phyloP scores from a whole-genome alignment of 2,113 vertebrate species.

The Amphiprion ocellaris region DNA sequence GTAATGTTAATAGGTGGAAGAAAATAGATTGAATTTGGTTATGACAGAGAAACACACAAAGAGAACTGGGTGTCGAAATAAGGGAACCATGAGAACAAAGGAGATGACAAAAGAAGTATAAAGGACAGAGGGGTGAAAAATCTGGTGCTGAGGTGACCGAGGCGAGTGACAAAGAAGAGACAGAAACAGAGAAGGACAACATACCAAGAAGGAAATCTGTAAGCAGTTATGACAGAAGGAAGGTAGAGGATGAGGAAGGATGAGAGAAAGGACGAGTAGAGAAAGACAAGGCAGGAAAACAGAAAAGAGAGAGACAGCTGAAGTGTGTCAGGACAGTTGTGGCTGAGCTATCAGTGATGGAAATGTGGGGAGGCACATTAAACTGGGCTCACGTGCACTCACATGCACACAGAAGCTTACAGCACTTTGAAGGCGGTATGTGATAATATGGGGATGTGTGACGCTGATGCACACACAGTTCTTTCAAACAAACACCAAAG shows the following conservation, averaged over 20 bases:
- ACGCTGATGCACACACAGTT: constrained; percentile 9
- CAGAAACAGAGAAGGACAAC: constrained; percentile 36
- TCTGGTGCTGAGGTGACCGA: not conserved
- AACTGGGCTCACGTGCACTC: not conserved
- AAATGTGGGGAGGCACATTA: constrained; percentile 32
- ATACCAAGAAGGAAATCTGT: constrained; percentile 2
- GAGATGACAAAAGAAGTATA: constrained; percentile 1
- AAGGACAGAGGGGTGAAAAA: not conserved
- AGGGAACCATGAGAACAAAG: not conserved
- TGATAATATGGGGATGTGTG: constrained; percentile 30
- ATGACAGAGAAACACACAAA: not conserved
- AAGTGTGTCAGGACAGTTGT: constrained; percentile 11
- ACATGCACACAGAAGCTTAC: not conserved
- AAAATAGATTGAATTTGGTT: not conserved
- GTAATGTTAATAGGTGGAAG: too few species aligned
- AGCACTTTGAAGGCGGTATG: constrained; percentile 41
- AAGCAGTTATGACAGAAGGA: constrained; percentile 41
- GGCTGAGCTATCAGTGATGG: not conserved
- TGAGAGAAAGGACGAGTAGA: not conserved
- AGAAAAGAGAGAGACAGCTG: not conserved
- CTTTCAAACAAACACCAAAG: constrained; percentile 45
- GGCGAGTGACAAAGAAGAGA: constrained; percentile 20
- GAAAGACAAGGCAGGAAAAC: constrained; percentile 1
- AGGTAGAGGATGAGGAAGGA: constrained; percentile 29
- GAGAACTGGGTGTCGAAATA: not conserved